These are phyloP conservation scores for Pteronotus mesoamericanus DNA, from an alignment of 2,797 vertebrate genomes.

Conservation along the genomic window DNA sequence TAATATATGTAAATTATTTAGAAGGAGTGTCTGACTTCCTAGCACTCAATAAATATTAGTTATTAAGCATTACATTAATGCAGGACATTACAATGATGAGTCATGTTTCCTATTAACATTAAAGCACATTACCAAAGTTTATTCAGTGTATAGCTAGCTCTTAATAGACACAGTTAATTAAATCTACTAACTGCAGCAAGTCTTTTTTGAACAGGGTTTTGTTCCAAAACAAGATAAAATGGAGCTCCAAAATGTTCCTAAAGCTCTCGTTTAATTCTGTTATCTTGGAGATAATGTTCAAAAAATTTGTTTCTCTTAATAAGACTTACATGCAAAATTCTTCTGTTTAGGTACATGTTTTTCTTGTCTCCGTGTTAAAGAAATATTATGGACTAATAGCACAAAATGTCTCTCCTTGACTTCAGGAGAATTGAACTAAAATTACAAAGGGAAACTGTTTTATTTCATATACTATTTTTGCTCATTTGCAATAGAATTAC, in stretches of 20 bases:
- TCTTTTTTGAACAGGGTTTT: neutral
- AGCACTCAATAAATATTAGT: neutral
- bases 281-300: neutral
- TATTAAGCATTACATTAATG: slow-evolving; percentile 22
- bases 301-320: neutral
- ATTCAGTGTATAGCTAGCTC: neutral
- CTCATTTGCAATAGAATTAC: neutral
- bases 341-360: neutral
- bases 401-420: neutral
- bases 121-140: neutral
- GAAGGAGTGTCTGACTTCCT: neutral
- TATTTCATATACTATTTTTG: neutral
- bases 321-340: neutral
- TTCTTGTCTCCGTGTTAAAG: neutral
- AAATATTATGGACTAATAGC: neutral
- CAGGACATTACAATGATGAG: neutral
- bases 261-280: neutral
- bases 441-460: neutral
- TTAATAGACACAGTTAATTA: neutral
- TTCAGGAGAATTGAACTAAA: neutral
- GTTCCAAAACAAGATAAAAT: neutral
- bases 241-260: neutral
- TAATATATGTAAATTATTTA: neutral
- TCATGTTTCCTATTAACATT: neutral
- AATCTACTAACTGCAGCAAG: neutral